Evolutionary conservation across 1,140 invertebrate genomes (phyloP).

Genomic region (Anastrepha ludens): DNA sequence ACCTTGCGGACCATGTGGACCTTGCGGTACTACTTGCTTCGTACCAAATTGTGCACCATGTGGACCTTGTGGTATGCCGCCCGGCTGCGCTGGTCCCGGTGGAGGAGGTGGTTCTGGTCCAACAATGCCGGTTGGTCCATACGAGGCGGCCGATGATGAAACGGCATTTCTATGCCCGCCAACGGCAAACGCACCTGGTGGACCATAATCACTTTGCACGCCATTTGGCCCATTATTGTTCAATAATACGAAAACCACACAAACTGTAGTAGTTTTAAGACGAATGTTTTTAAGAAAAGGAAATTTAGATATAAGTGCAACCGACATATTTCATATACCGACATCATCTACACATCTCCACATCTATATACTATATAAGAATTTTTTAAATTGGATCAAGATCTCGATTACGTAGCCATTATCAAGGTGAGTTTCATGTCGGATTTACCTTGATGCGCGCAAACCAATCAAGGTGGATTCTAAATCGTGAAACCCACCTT

Average conservation of each 20-base stretch:
- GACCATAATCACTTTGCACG: slow-evolving; percentile 62
- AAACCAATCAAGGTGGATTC: slow-evolving; percentile 62
- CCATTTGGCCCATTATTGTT: slow-evolving; percentile 66
- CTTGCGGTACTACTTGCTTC: slow-evolving; percentile 56
- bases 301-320: slow-evolving; percentile 19
- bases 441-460: slow-evolving; percentile 63
- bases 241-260: slow-evolving; percentile 67
- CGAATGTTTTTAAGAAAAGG: slow-evolving; percentile 38
- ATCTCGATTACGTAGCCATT: slow-evolving; percentile 22
- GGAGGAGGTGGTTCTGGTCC: slow-evolving; percentile 59
- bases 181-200: slow-evolving; percentile 59
- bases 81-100: slow-evolving; percentile 65
- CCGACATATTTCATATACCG: not conserved
- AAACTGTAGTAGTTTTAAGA: slow-evolving; percentile 63
- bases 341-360: slow-evolving; percentile 57
- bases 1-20: slow-evolving; percentile 59
- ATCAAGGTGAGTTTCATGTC: slow-evolving; percentile 63
- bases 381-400: not conserved
- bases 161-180: slow-evolving; percentile 57
- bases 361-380: slow-evolving; percentile 53
- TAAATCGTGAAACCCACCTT: slow-evolving; percentile 59
- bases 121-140: slow-evolving; percentile 66
- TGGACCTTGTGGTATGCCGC: slow-evolving; percentile 64
- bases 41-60: slow-evolving; percentile 62
- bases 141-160: slow-evolving; percentile 62